Conservation (phyloP, 2,113 vertebrate species). For the Piaya cayana region DNA sequence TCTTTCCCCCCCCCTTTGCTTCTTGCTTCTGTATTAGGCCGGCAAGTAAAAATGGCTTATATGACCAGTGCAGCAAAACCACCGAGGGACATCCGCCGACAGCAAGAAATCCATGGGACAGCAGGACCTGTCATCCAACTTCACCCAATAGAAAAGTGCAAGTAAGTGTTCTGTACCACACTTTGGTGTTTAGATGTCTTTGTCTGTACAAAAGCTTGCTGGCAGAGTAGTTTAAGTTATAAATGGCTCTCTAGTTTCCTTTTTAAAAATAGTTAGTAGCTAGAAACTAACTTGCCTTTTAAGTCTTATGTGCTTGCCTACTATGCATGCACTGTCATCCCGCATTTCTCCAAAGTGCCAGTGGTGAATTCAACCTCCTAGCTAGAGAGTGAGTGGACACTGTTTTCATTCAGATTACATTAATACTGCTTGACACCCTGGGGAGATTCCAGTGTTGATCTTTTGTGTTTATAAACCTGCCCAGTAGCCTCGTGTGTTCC, state of each 20-base stretch:
- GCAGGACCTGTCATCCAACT: slow-evolving; percentile 59
- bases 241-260: background rate
- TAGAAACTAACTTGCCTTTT: background rate
- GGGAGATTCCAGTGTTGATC: background rate
- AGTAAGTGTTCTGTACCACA: slow-evolving; percentile 59
- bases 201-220: background rate
- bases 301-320: background rate
- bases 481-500: background rate
- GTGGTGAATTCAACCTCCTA: background rate
- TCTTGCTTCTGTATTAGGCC: slow-evolving; percentile 66
- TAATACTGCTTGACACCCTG: background rate
- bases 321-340: rapidly evolving
- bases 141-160: slow-evolving; percentile 63
- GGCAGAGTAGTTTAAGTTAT: background rate
- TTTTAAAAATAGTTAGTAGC: background rate
- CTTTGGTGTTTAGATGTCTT: background rate
- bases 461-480: background rate
- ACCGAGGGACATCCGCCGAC: slow-evolving; percentile 74
- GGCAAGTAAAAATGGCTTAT: slow-evolving; percentile 87
- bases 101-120: slow-evolving; percentile 79
- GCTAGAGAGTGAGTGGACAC: background rate
- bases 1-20: background rate
- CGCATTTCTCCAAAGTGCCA: background rate
- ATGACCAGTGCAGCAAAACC: slow-evolving; percentile 81
- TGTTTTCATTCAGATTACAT: background rate